These are phyloP conservation scores for Bombus breviceps DNA, from an alignment of 1,140 invertebrate genomes.

Conservation along the genomic window DNA sequence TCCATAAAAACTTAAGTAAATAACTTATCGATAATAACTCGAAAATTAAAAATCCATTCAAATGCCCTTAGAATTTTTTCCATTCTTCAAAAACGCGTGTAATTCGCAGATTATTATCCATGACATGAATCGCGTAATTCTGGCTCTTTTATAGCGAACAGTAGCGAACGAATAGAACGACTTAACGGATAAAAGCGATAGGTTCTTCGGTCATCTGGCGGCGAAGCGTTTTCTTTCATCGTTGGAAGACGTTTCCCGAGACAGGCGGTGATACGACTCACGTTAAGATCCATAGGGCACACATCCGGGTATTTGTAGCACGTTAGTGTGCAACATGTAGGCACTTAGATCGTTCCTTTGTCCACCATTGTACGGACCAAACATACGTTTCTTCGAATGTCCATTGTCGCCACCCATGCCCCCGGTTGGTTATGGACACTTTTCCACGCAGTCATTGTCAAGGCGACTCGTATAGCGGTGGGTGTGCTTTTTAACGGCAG, in stretches of 20 bases:
- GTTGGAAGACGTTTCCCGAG: slow-evolving; percentile 27
- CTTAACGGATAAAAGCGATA: slow-evolving; percentile 23
- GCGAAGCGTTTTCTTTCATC: slow-evolving; percentile 36
- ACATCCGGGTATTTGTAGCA: slow-evolving; percentile 68
- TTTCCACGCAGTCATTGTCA: slow-evolving; percentile 65
- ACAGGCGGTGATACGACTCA: slow-evolving; percentile 35
- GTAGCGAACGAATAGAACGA: not conserved
- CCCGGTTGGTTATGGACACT: slow-evolving; percentile 58
- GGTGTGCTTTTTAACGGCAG: slow-evolving; percentile 56
- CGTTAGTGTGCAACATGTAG: slow-evolving; percentile 63
- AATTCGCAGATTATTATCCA: not conserved
- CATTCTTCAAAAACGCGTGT: not conserved
- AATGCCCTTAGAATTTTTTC: not conserved
- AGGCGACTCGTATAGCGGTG: not conserved
- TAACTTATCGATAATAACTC: not conserved
- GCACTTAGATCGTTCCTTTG: slow-evolving; percentile 67
- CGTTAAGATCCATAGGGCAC: slow-evolving; percentile 57
- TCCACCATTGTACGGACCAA: slow-evolving; percentile 54
- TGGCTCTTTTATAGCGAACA: not conserved
- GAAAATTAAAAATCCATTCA: too few species aligned
- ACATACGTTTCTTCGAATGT: slow-evolving; percentile 64
- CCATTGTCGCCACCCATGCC: slow-evolving; percentile 56
- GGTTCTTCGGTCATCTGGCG: slow-evolving; percentile 11
- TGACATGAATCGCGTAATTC: not conserved
- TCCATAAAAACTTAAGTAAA: too few species aligned